Percentiles rank a stretch among this genome's conserved stretches.
Conservation (phyloP, 2,113 vertebrate species). For the Tinamus guttatus region DNA sequence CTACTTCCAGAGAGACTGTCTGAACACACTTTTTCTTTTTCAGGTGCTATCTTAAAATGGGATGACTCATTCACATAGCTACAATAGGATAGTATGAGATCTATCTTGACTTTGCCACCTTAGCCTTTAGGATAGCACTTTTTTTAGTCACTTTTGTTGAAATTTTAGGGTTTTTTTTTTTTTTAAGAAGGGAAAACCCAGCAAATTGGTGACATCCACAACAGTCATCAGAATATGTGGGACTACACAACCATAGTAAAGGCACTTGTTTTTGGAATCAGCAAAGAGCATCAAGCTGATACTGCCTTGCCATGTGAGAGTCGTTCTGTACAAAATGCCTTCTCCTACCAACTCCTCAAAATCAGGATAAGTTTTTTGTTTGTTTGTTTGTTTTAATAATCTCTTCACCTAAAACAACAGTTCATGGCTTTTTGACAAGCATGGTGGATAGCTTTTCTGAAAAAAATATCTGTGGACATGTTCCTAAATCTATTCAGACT, state of each 20-base stretch:
- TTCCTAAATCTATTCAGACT: neutral
- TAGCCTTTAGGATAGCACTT: too few relatives aligned
- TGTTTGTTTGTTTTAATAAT: neutral
- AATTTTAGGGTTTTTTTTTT: neutral
- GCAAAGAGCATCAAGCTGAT: neutral
- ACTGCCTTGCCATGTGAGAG: neutral
- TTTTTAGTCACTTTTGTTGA: neutral
- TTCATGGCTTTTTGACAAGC: neutral
- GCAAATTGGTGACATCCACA: neutral
- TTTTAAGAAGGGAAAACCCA: neutral
- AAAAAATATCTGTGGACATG: neutral
- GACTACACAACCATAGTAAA: neutral
- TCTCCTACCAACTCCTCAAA: neutral
- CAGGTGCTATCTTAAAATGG: too few relatives aligned
- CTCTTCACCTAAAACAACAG: neutral
- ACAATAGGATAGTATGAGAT: too few relatives aligned
- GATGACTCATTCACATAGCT: too few relatives aligned
- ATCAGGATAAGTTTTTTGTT: neutral
- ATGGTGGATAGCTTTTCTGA: neutral
- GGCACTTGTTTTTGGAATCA: neutral
- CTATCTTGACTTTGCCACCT: too few relatives aligned
- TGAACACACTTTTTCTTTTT: too few relatives aligned
- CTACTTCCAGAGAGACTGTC: too few relatives aligned
- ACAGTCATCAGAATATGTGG: neutral
- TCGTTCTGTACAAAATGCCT: neutral